phyloP scores from a whole-genome alignment of 23 tunicate genomes.

The Halocynthia roretzi region DNA sequence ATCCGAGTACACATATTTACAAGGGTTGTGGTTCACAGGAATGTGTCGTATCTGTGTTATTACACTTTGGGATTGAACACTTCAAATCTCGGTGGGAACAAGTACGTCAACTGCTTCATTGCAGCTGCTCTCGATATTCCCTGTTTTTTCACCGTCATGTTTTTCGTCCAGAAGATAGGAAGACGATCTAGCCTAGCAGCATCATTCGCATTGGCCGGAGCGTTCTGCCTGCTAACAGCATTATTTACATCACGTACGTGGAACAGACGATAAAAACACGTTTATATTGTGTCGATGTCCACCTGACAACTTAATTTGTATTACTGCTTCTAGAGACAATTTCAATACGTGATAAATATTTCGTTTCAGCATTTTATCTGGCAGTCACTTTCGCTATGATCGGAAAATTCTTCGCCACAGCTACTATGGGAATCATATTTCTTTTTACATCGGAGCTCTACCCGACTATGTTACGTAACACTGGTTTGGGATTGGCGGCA shows the following conservation, averaged over 20 bases:
- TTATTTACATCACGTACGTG: too few relatives aligned
- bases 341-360: too few relatives aligned
- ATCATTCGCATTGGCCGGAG: constrained; percentile 12
- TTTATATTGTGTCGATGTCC: too few relatives aligned
- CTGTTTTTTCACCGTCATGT: constrained; percentile 10
- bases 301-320: too few relatives aligned
- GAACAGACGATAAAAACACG: too few relatives aligned
- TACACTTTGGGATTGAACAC: constrained; percentile 26
- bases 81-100: constrained; percentile 24
- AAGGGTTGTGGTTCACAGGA: not conserved
- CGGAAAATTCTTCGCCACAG: constrained; percentile 22
- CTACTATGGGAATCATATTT: constrained; percentile 22
- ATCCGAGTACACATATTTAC: not conserved
- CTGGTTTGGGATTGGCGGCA: constrained; percentile 29
- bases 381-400: constrained; percentile 15
- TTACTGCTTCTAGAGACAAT: too few relatives aligned
- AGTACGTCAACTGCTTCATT: constrained; percentile 10
- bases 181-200: constrained; percentile 1
- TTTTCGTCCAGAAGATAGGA: constrained; percentile 10
- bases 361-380: too few relatives aligned
- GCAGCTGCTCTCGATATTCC: constrained; percentile 27
- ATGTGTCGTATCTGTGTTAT: constrained; percentile 17
- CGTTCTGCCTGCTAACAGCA: not conserved
- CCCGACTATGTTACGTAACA: constrained; percentile 35
- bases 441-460: constrained; percentile 37